Base-by-base conservation (phyloP, 2,888 invertebrate species). In the Cyaniris semiargus region DNA sequence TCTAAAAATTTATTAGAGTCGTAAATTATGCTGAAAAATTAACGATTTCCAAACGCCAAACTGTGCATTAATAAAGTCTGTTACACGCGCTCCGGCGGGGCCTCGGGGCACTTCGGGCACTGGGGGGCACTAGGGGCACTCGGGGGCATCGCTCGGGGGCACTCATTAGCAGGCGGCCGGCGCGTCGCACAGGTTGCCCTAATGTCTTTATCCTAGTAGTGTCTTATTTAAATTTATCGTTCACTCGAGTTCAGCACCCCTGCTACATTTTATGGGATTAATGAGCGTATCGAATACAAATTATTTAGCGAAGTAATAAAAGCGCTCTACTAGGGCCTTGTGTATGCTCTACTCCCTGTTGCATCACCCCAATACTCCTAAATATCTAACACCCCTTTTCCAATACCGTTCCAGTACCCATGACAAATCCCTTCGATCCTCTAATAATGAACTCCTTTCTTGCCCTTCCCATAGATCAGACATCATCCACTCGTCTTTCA, bases 141-240 rank as follows among this genome's bases (percentile, higher is more conserved):
- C 15, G 72, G 38, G 72, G 44, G 60, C 66, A 56, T 75, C 60
- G 56, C 70, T n/a, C 13, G 44, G 72, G 72, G 38, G 58, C 66
- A 56, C 77, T 81, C 81, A 81, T 83, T 83, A 82, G 82, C 80
- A 81, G 76, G 79, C 81, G 75, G 78, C 60, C 70, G 71, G 76
- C 78, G 77, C 72, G 77, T 66, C 71, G 79, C 81, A 79, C 83
- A 80, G 82, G 81, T 81, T 80, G 82, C 79, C 78, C 77, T 83
- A 82, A 83, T 83, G 82, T 83, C 81, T 82, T 79, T 80, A 82
- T 82, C 80, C 81, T 72, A 78, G 78, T 79, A 81, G 81, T 81
- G 81, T 81, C 81, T 81, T 79, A 77, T 78, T 76, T 75, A 79
- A 80, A 82, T 81, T 81, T 82, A 81, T 81, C 76, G 81, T 80